Conservation (phyloP, 2,888 invertebrate genomes). For the Leptothorax acervorum region DNA sequence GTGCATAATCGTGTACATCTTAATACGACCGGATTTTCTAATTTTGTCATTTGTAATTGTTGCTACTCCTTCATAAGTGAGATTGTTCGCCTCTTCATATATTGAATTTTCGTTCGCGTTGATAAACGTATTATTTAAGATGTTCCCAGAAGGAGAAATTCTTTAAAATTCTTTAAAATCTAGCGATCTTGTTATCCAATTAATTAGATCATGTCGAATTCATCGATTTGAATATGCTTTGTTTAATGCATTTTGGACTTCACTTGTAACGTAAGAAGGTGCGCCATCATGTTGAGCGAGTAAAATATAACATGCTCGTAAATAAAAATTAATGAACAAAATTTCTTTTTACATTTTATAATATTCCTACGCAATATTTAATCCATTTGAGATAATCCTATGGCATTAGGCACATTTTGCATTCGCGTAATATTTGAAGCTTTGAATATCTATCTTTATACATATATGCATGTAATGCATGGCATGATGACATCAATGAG, state of each 20-base stretch:
- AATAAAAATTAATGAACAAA: background rate
- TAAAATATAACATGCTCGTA: background rate
- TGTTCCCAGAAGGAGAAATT: background rate
- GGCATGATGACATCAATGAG: background rate
- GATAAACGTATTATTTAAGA: background rate
- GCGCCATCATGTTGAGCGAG: background rate
- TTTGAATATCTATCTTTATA: background rate
- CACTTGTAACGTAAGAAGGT: background rate
- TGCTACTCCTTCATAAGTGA: background rate
- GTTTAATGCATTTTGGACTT: background rate
- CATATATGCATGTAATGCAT: too few relatives aligned
- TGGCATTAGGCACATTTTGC: background rate
- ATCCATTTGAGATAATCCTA: background rate
- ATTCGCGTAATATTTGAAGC: background rate
- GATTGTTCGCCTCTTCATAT: background rate
- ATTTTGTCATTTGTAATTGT: background rate
- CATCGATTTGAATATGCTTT: background rate
- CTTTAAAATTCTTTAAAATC: background rate
- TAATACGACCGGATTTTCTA: background rate
- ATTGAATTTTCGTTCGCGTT: background rate
- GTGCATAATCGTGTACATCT: background rate
- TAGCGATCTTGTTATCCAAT: background rate
- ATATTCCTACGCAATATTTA: background rate
- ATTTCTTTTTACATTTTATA: background rate
- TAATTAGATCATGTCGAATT: background rate